Evolutionary conservation across 2,113 vertebrate species (phyloP).

Genomic region (Psophia crepitans): DNA sequence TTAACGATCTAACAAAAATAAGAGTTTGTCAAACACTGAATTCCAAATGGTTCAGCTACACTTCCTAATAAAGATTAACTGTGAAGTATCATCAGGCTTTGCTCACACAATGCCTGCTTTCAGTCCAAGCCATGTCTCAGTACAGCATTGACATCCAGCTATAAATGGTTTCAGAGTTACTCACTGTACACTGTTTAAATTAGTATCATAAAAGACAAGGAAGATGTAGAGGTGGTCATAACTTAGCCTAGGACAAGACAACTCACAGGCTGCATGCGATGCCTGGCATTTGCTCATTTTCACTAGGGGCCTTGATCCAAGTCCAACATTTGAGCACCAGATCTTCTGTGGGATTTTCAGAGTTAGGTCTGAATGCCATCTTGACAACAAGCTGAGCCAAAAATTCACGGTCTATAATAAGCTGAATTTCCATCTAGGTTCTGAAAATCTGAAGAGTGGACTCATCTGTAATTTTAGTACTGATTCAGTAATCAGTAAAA

Average conservation of each 20-base stretch:
- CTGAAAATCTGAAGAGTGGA: background rate
- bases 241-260: background rate
- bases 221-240: background rate
- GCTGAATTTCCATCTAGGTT: background rate
- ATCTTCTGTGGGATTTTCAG: background rate
- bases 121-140: conserved; percentile 42
- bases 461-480: background rate
- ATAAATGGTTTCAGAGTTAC: background rate
- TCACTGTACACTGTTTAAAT: conserved; percentile 38
- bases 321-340: background rate
- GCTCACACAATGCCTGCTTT: conserved; percentile 37
- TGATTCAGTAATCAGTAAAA: background rate
- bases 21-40: background rate
- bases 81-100: conserved; percentile 39
- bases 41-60: conserved; percentile 27
- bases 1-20: background rate
- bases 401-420: background rate
- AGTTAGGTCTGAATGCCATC: background rate
- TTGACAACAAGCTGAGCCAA: background rate
- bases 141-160: background rate
- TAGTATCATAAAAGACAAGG: conserved; percentile 1
- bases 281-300: background rate
- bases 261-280: background rate
- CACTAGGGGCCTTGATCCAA: background rate
- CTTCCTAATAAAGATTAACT: conserved; percentile 49